These are phyloP conservation scores for Phenganax marumi DNA, from an alignment of 92 coral and sea anemone species.

Conservation along the genomic window DNA sequence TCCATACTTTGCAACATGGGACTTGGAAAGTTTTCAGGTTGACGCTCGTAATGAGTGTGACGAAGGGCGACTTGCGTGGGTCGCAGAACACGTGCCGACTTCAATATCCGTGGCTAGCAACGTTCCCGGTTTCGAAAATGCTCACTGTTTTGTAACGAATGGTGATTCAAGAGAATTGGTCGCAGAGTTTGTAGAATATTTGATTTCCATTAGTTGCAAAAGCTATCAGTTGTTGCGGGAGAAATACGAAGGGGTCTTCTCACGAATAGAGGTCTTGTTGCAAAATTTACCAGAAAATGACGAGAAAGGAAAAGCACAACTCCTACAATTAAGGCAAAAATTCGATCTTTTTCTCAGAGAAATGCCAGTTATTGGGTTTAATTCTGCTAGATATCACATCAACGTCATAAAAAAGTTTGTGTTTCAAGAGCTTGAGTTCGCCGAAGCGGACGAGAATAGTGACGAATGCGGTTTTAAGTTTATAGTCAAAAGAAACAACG, in stretches of 20 bases:
- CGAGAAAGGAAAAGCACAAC: conserved; percentile 16
- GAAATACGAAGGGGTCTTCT: not conserved
- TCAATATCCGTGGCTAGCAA: conserved; percentile 22
- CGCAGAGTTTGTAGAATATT: not conserved
- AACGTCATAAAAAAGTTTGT: not conserved
- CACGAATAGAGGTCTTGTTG: not conserved
- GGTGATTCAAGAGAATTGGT: conserved; percentile 5
- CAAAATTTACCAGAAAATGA: conserved; percentile 1
- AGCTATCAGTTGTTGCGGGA: not conserved
- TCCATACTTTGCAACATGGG: no score
- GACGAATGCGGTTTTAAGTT: not conserved
- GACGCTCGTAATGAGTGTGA: not conserved
- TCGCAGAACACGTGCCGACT: no score
- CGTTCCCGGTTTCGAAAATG: conserved; percentile 4
- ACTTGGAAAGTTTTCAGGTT: not conserved
- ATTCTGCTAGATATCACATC: no score
- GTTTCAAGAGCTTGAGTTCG: not conserved
- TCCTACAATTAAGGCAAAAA: not conserved
- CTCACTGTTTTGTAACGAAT: conserved; percentile 24
- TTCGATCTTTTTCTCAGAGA: no score
- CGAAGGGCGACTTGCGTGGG: not conserved
- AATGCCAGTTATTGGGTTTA: not conserved
- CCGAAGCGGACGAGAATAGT: not conserved
- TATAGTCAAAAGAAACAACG: not conserved
- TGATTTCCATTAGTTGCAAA: not conserved